Conservation (phyloP, 2,797 vertebrate genomes). For the Phataginus tricuspis region DNA sequence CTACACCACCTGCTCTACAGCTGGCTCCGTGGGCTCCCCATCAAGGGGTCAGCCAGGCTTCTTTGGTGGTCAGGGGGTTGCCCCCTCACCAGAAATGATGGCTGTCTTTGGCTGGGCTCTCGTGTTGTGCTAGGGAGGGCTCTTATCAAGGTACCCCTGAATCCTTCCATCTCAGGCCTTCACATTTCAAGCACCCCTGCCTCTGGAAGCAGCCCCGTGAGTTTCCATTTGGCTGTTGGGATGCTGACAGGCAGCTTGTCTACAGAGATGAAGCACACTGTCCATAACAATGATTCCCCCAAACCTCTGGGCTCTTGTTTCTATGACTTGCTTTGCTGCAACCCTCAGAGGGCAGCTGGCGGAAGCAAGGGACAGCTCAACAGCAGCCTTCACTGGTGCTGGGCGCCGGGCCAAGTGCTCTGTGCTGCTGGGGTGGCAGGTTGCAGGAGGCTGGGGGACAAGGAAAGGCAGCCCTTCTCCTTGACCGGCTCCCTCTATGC, state of each 20-base stretch:
- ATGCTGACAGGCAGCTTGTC: neutral
- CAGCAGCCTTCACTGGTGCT: neutral
- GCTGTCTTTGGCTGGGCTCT: neutral
- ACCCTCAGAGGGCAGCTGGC: neutral
- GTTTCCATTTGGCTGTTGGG: neutral
- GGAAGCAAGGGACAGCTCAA: neutral
- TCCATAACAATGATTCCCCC: neutral
- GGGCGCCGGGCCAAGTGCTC: neutral
- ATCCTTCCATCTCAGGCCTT: neutral
- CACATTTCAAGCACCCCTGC: neutral
- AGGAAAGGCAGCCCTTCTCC: neutral
- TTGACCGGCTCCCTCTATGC: neutral
- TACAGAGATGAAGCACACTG: neutral
- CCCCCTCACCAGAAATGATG: neutral
- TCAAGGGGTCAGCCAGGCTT: neutral
- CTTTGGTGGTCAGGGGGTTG: neutral
- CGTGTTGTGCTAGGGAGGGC: neutral
- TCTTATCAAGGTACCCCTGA: neutral
- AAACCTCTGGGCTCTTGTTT: neutral
- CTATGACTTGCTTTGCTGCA: neutral
- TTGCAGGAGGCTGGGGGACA: neutral
- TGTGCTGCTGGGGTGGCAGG: neutral
- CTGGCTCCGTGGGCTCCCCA: neutral
- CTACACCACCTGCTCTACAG: neutral
- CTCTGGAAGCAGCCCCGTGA: neutral